phyloP scores from a whole-genome alignment of 2,888 invertebrate genomes.

The Eupithecia inturbata region DNA sequence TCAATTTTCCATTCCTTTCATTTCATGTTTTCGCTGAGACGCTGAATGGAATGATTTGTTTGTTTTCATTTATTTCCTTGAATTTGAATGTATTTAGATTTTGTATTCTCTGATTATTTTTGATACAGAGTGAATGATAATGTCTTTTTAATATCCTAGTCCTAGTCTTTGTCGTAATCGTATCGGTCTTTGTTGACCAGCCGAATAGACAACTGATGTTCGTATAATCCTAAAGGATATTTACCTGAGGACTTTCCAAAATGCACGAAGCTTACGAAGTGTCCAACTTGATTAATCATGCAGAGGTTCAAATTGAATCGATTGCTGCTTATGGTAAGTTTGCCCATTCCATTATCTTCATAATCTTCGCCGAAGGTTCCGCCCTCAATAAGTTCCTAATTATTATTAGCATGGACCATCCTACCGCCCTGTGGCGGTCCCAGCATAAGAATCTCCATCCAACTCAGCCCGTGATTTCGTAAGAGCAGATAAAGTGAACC shows the following conservation, averaged over 20 bases:
- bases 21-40: neutral
- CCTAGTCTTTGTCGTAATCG: neutral
- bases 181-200: neutral
- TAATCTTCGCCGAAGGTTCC: neutral
- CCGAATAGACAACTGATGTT: neutral
- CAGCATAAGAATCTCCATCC: neutral
- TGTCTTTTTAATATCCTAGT: neutral
- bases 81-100: neutral
- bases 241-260: conserved; percentile 12
- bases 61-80: neutral
- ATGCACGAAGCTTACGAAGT: conserved; percentile 96
- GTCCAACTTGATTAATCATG: conserved; percentile 92
- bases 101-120: neutral
- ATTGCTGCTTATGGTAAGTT: conserved; percentile 94
- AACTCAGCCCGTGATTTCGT: neutral
- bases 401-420: neutral
- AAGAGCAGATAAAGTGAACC: neutral
- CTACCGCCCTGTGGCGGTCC: neutral
- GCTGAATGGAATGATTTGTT: neutral
- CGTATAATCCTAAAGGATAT: neutral
- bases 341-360: neutral
- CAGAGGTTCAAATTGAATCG: conserved; percentile 95
- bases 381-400: conserved; percentile 9
- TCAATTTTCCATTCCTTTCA: neutral
- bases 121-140: neutral